These are phyloP conservation scores for Euwallacea fornicatus DNA, from an alignment of 1,140 invertebrate genomes.

Conservation along the genomic window DNA sequence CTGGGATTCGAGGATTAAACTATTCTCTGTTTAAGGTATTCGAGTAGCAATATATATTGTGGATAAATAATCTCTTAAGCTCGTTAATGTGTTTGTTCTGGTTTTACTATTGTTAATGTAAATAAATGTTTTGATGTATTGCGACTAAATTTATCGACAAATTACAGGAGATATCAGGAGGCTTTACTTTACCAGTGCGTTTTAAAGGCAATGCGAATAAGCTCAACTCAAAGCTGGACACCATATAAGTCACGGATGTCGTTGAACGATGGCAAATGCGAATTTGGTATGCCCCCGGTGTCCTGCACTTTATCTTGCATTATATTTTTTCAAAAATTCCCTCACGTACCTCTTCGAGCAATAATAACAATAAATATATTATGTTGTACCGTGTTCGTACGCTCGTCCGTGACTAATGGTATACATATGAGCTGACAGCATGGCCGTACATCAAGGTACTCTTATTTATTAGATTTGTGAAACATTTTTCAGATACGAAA, in stretches of 20 bases:
- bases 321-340: constrained; percentile 44
- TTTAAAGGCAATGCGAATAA: too few species aligned
- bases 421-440: constrained; percentile 37
- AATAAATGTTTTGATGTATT: not conserved
- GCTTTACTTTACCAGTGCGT: too few species aligned
- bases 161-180: too few species aligned
- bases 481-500: too few species aligned
- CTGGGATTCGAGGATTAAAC: constrained; percentile 7
- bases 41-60: constrained; percentile 9
- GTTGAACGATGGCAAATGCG: constrained; percentile 43
- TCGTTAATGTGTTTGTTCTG: not conserved
- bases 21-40: not conserved
- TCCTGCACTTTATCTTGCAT: constrained; percentile 38
- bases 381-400: constrained; percentile 40
- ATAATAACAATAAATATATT: constrained; percentile 45
- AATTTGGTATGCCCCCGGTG: constrained; percentile 43
- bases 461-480: too few species aligned
- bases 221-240: too few species aligned
- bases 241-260: constrained; percentile 33
- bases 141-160: too few species aligned
- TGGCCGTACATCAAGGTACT: constrained; percentile 11
- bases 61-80: constrained; percentile 10
- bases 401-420: constrained; percentile 40
- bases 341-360: constrained; percentile 43
- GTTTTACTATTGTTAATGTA: constrained; percentile 3